These are phyloP conservation scores for Chironomus riparius DNA, from an alignment of 2,888 invertebrate species.

Conservation along the genomic window DNA sequence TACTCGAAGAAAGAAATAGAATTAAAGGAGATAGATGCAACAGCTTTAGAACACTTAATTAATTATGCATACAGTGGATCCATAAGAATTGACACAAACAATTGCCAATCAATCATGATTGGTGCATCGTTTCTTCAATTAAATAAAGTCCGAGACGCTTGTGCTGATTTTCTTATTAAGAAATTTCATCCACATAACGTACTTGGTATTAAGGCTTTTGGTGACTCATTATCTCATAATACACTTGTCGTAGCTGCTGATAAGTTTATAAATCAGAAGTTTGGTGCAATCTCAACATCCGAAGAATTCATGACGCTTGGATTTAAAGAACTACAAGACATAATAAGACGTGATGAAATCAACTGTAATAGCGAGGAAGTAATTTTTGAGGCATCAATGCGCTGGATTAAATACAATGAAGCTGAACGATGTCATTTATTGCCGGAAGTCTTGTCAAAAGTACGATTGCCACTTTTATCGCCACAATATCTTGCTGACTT, in stretches of 20 bases:
- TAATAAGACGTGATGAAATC: conserved; percentile 66
- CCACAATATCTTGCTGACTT: conserved; percentile 74
- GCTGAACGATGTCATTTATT: conserved; percentile 50
- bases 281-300: conserved; percentile 62
- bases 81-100: conserved; percentile 64
- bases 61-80: conserved; percentile 79
- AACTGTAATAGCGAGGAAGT: conserved; percentile 68
- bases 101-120: conserved; percentile 77
- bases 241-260: conserved; percentile 63
- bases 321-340: conserved; percentile 54
- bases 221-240: conserved; percentile 64
- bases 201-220: conserved; percentile 68
- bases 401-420: conserved; percentile 63
- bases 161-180: conserved; percentile 68
- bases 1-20: conserved; percentile 70
- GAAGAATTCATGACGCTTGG: conserved; percentile 64
- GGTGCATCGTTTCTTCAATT: conserved; percentile 76
- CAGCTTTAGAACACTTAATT: conserved; percentile 68
- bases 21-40: conserved; percentile 71
- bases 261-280: conserved; percentile 70
- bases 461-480: conserved; percentile 69
- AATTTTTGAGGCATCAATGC: conserved; percentile 75
- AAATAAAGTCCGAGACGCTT: conserved; percentile 69
- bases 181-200: conserved; percentile 73
- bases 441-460: conserved; percentile 62